Evolutionary conservation across 2,888 invertebrate genomes (phyloP), one percentile per base, ranked within the genome.

Genomic region (Ophioninae sp.): DNA sequence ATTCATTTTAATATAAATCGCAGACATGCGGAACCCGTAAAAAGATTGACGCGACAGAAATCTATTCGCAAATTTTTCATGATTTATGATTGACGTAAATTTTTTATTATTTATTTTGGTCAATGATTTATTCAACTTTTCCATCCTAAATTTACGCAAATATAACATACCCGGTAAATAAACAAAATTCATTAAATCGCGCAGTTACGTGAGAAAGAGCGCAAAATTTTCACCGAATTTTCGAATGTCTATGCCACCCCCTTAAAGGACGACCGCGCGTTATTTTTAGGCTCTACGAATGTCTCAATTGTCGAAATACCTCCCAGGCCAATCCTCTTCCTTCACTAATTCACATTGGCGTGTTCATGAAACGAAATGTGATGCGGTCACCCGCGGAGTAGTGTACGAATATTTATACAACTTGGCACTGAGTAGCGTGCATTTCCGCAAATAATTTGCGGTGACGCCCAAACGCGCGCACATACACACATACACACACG

Each of bases 341-440:
- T 2, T 64, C n/a, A 6, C 64, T 6, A 5, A 41, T 39, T 8
- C 3, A n/a, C 10, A 20, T n/a, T 8, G 7, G 65, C 1, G 2
- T 20, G 22, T 67, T 41, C 20, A 67, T 41, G n/a, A 41, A 51
- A 23, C 23, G 20, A 20, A 30, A 41, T n/a, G 51, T 17, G 51
- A 23, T 56, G 56, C 39, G 22, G 56, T 37, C 56, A 37, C 65
- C 37, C 75, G 64, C 65, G 75, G 65, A 75, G 65, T 56, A 65
- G 51, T 56, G 22, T 75, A 56, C 20, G 65, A 75, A 61, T 51
- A 17, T 10, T 13, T 51, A 75, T 56, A 64, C 61, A 75, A 65
- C 75, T 75, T 75, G 75, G 75, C 75, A 75, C 75, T 75, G 65
- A 56, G 39, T 56, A 41, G 75, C 75, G 39, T 65, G 75, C 51